These are phyloP conservation scores for Esox masquinongy DNA, from an alignment of 2,797 vertebrate species.

Conservation along the genomic window DNA sequence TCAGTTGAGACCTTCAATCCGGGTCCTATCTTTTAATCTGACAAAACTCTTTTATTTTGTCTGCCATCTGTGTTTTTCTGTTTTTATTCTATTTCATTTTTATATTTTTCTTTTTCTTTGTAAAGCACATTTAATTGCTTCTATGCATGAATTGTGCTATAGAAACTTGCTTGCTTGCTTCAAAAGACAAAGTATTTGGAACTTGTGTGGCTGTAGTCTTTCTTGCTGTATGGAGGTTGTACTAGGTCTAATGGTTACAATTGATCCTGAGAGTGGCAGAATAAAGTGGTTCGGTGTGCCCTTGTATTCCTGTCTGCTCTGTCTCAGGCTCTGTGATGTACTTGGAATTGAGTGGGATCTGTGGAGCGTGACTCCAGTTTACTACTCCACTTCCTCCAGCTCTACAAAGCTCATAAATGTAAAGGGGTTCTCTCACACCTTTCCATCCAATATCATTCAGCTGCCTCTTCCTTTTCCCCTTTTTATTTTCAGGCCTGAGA, in stretches of 20 bases:
- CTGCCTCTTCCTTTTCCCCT: slow-evolving; percentile 54
- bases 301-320: slow-evolving; percentile 23
- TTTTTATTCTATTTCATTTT: too few relatives aligned
- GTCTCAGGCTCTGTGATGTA: slow-evolving; percentile 58
- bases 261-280: slow-evolving; percentile 3
- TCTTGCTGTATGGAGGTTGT: not conserved
- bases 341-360: slow-evolving; percentile 69
- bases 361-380: slow-evolving; percentile 73
- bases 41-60: too few relatives aligned
- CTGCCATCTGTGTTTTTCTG: too few relatives aligned
- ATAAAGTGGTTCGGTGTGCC: not conserved
- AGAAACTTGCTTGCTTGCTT: too few relatives aligned
- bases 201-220: not conserved
- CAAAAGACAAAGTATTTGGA: not conserved
- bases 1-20: not conserved
- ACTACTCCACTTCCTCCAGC: slow-evolving; percentile 75
- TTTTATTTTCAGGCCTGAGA: slow-evolving; percentile 52
- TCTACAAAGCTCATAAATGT: slow-evolving; percentile 74
- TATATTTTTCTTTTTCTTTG: not conserved
- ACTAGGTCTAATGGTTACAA: not conserved
- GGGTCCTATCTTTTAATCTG: not conserved
- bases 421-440: slow-evolving; percentile 76
- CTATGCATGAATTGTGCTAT: too few relatives aligned
- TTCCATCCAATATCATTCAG: slow-evolving; percentile 70
- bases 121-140: too few relatives aligned